Evolutionary conservation across 2,113 vertebrate species (phyloP).

Genomic region (Paratilapia polleni): DNA sequence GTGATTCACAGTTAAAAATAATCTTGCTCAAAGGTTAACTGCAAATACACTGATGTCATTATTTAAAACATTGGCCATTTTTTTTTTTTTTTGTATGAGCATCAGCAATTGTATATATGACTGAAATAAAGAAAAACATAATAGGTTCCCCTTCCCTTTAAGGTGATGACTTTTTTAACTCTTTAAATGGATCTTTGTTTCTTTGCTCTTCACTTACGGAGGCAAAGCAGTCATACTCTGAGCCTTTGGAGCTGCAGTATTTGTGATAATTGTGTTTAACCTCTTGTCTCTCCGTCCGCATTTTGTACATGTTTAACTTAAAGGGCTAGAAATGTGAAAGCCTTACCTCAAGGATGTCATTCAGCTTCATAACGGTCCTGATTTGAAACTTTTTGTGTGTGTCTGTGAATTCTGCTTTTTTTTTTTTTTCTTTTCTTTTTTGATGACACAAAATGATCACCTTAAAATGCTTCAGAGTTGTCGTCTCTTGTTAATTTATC

Average conservation of each 20-base stretch:
- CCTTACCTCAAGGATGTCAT: constrained; percentile 64
- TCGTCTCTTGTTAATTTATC: constrained; percentile 47
- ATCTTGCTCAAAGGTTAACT: not conserved
- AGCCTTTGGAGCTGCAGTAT: constrained; percentile 41
- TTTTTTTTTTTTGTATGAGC: not conserved
- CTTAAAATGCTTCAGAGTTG: constrained; percentile 1
- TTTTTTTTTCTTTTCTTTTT: too few species aligned
- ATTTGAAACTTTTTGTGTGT: not conserved
- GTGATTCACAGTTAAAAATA: not conserved
- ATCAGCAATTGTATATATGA: not conserved
- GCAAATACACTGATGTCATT: not conserved
- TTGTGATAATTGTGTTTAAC: constrained; percentile 42
- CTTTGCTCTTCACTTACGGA: not conserved
- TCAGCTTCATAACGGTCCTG: constrained; percentile 21
- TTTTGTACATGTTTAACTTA: constrained; percentile 41
- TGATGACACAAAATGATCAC: constrained; percentile 8
- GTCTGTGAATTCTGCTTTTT: constrained; percentile 46
- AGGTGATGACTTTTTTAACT: not conserved
- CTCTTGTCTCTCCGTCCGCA: constrained; percentile 45
- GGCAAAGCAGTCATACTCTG: constrained; percentile 10
- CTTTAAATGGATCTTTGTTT: not conserved
- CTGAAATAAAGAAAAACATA: not conserved
- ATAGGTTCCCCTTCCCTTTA: not conserved
- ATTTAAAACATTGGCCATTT: not conserved
- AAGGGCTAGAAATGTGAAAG: constrained; percentile 59